Percentiles rank a stretch among this genome's conserved stretches.
phyloP scores from a whole-genome alignment of 2,113 vertebrate species.

The Grus americana region DNA sequence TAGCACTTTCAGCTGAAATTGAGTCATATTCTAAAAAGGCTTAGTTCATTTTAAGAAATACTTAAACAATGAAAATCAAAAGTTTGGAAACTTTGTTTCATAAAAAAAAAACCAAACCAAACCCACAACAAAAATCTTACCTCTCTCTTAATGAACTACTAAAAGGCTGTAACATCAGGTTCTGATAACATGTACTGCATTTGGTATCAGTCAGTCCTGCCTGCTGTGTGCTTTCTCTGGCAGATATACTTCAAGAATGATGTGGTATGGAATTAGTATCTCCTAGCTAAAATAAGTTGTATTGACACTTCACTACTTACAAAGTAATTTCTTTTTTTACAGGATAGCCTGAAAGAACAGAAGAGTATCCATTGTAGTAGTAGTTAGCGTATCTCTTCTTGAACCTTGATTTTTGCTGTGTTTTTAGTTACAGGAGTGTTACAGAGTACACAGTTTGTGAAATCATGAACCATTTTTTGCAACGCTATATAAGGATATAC shows the following conservation, averaged over 20 bases:
- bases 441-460: background rate
- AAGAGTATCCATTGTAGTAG: background rate
- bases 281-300: background rate
- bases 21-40: background rate
- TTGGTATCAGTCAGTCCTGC: background rate
- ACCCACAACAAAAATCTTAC: background rate
- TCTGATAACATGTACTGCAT: background rate
- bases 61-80: background rate
- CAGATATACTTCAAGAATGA: background rate
- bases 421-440: background rate
- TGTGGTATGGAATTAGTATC: background rate
- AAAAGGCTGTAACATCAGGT: background rate
- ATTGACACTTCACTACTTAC: background rate
- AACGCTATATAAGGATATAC: rapidly evolving
- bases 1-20: background rate
- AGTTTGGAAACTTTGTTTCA: background rate
- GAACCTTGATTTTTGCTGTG: background rate
- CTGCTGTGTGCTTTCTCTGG: background rate
- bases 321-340: background rate
- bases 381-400: background rate
- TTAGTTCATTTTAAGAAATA: background rate
- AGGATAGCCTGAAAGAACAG: background rate
- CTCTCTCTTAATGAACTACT: background rate
- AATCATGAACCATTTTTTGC: background rate
- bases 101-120: background rate